Evolutionary conservation across 1,140 invertebrate genomes (phyloP).

Genomic region (Chrysoperla carnea): DNA sequence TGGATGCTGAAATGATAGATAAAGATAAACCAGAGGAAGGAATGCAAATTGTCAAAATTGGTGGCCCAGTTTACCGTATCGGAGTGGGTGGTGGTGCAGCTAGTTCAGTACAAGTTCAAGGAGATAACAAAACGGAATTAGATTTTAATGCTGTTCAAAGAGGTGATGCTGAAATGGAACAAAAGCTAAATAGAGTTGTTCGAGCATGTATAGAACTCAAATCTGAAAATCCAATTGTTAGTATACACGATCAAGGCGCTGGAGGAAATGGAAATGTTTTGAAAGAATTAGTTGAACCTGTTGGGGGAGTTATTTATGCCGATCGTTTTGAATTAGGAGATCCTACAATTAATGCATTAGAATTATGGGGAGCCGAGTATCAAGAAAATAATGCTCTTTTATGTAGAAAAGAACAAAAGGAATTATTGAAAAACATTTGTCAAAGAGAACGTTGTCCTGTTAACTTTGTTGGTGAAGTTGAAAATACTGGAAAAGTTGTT

Average conservation of each 20-base stretch:
- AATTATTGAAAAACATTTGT: conserved; percentile 54
- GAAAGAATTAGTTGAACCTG: conserved; percentile 89
- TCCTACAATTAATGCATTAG: conserved; percentile 79
- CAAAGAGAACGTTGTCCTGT: conserved; percentile 80
- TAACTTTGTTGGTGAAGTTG: conserved; percentile 83
- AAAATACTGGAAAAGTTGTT: conserved; percentile 67
- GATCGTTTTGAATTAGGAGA: conserved; percentile 84
- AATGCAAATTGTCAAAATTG: conserved; percentile 85
- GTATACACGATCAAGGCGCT: conserved; percentile 92
- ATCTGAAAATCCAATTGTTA: conserved; percentile 73
- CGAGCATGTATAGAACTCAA: conserved; percentile 76
- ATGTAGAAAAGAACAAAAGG: conserved; percentile 42
- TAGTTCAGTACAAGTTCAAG: conserved; percentile 84
- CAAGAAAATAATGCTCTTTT: conserved; percentile 91
- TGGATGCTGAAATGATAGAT: conserved; percentile 60
- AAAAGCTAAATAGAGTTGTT: conserved; percentile 88
- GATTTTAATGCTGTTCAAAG: conserved; percentile 95
- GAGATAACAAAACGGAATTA: conserved; percentile 68
- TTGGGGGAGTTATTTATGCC: conserved; percentile 79
- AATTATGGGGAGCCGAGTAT: conserved; percentile 96
- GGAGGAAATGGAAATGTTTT: conserved; percentile 96
- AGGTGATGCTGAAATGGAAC: conserved; percentile 97
- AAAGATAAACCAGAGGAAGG: conserved; percentile 56
- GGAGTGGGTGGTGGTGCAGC: conserved; percentile 94
- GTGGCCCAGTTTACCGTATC: conserved; percentile 91